Percentiles rank a stretch among this genome's conserved stretches.
phyloP scores from a whole-genome alignment of 2,113 vertebrate genomes.

The Calyptommatus sinebrachiatus region DNA sequence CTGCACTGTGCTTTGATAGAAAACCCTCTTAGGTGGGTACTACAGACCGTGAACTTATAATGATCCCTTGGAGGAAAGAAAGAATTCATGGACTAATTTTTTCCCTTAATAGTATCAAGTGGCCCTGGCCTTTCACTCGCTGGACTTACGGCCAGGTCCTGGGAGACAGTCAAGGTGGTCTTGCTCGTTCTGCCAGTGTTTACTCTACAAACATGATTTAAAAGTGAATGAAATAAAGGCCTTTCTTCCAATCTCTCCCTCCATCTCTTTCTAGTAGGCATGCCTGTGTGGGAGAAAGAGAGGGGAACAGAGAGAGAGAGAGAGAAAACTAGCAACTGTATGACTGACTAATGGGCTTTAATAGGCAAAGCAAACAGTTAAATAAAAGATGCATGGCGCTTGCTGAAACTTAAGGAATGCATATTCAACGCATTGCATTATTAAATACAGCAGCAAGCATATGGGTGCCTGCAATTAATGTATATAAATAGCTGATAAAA shows the following conservation, averaged over 20 bases:
- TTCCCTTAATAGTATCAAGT: conserved; percentile 32
- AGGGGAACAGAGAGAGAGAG: neutral
- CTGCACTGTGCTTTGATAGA: conserved; percentile 50
- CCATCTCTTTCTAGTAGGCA: neutral
- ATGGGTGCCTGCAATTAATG: conserved; percentile 83
- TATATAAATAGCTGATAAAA: conserved; percentile 85
- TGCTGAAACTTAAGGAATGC: conserved; percentile 78
- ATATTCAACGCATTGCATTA: conserved; percentile 79
- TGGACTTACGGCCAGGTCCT: conserved; percentile 66
- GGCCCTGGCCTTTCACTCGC: conserved; percentile 64
- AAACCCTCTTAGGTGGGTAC: conserved; percentile 60
- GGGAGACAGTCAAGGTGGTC: conserved; percentile 60
- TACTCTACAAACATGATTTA: conserved; percentile 64
- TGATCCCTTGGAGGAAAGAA: conserved; percentile 58
- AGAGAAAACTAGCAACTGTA: conserved; percentile 52
- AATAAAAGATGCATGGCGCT: conserved; percentile 72
- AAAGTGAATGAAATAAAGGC: conserved; percentile 67
- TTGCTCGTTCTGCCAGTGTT: conserved; percentile 66
- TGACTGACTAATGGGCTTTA: conserved; percentile 72
- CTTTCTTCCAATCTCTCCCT: no score
- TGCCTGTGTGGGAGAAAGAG: neutral
- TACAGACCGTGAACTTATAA: conserved; percentile 29
- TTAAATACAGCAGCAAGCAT: conserved; percentile 80
- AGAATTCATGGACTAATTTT: conserved; percentile 66
- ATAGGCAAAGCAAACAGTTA: conserved; percentile 78